Evolutionary conservation across 2,797 vertebrate genomes (phyloP), one percentile per base, ranked within the genome.

Genomic region (Menidia menidia): DNA sequence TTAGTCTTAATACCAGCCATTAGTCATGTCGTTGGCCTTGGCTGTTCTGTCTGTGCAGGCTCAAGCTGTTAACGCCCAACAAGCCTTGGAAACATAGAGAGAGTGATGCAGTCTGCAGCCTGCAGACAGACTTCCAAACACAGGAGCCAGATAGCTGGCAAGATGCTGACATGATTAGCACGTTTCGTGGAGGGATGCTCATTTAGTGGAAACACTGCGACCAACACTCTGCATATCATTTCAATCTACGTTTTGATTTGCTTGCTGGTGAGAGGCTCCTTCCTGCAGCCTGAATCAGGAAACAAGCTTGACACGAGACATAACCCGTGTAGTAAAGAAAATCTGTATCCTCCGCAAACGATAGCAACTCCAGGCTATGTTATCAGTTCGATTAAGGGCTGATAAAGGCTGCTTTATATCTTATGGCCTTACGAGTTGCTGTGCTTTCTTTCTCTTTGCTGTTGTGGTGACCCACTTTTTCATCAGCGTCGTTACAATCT

Each of bases 11-110:
- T 76, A 71, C 18, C 72, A 64, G 42, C 0, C 10, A 77, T 87
- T 83, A 82, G 78, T 88, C 85, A 83, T 52, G 54, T 25, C 53
- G 15, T 45, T 72, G 71, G 67, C 68, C 70, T 75, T 58, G 83
- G 65, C 44, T 51, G 41, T 15, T 11, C 50, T 6, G 19, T 55
- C 4, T 61, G 63, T 70, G 48, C 69, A 70, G 55, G 56, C 77
- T 75, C 73, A 75, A 80, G 86, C 88, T 88, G 86, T 72, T 78
- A 72, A 85, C 74, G 54, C 76, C 67, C 55, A 67, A 65, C 73
- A 66, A 25, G 62, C 60, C 60, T 56, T n/a, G 63, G 68, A 78
- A 44, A 63, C 42, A 15, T 0, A 0, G 33, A 69, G 55, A 75
- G 66, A 13, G 35, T 19, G 42, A 65, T 65, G 64, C 75, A 33